Conservation (phyloP, 2,888 invertebrate species). For the Leuctra nigra region DNA sequence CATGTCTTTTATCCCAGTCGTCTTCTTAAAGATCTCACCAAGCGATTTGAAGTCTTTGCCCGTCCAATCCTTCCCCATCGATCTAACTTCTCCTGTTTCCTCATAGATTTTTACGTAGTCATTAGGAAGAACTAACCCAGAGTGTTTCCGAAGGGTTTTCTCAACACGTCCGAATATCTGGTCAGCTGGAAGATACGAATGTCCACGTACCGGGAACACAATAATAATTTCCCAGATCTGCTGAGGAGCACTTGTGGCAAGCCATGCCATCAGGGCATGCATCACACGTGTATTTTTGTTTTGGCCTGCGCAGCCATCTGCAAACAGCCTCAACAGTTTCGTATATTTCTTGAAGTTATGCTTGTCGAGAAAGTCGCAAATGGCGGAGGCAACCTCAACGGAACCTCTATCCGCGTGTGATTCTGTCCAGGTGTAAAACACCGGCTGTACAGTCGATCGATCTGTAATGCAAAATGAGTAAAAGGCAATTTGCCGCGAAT, state of each 20-base stretch:
- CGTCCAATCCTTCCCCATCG: not conserved
- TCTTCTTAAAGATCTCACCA: not conserved
- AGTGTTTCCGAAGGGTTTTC: slow-evolving; percentile 3
- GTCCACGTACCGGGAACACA: slow-evolving; percentile 19
- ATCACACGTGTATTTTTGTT: slow-evolving; percentile 5
- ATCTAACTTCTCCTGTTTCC: not conserved
- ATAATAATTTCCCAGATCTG: slow-evolving; percentile 1
- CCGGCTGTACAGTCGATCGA: not conserved
- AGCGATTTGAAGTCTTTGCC: slow-evolving; percentile 2
- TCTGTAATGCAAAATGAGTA: not conserved
- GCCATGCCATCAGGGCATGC: slow-evolving; percentile 8
- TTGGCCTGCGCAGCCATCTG: slow-evolving; percentile 4
- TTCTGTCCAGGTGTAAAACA: slow-evolving; percentile 12
- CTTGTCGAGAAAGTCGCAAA: slow-evolving; percentile 12
- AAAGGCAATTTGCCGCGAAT: slow-evolving; percentile 5
- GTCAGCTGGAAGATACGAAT: slow-evolving; percentile 14
- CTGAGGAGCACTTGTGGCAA: slow-evolving; percentile 1
- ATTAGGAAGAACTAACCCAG: not conserved
- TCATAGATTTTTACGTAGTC: not conserved
- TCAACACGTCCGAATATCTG: slow-evolving; percentile 10
- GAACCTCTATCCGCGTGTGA: slow-evolving; percentile 2
- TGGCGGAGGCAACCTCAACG: not conserved
- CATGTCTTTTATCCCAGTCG: not conserved
- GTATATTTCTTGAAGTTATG: not conserved
- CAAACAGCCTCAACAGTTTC: slow-evolving; percentile 8